phyloP scores from a whole-genome alignment of 2,113 vertebrate genomes.

The Solea solea region DNA sequence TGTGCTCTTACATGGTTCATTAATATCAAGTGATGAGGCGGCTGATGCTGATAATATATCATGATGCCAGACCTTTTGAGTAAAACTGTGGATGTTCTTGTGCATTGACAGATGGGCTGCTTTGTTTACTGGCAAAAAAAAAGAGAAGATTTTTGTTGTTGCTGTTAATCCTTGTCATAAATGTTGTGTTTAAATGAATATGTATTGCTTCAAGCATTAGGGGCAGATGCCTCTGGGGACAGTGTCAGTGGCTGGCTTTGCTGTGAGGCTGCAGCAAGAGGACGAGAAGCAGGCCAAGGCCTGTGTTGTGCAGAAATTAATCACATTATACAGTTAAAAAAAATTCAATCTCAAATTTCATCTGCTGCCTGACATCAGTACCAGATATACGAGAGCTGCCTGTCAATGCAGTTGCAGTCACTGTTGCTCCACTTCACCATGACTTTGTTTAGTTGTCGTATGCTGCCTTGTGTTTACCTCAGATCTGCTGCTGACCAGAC shows the following conservation, averaged over 20 bases:
- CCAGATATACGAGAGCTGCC: conserved; percentile 45
- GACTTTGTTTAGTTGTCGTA: conserved; percentile 8
- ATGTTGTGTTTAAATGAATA: conserved; percentile 58
- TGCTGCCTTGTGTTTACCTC: conserved; percentile 6
- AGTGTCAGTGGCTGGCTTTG: conserved; percentile 33
- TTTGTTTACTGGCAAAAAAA: conserved; percentile 41
- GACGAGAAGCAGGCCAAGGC: conserved; percentile 44
- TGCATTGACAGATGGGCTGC: conserved; percentile 58
- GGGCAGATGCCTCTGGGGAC: conserved; percentile 33
- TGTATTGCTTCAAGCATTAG: conserved; percentile 37
- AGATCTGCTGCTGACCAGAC: conserved; percentile 5
- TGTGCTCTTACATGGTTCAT: conserved; percentile 67
- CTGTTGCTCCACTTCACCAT: conserved; percentile 33
- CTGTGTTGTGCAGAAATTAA: conserved; percentile 66
- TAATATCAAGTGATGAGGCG: conserved; percentile 65
- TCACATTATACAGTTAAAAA: conserved; percentile 56
- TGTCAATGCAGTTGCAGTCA: conserved; percentile 30
- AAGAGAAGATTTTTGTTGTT: conserved; percentile 10
- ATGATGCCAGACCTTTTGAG: conserved; percentile 30
- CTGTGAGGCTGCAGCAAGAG: conserved; percentile 34
- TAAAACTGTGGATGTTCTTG: conserved; percentile 18
- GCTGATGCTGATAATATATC: conserved; percentile 50
- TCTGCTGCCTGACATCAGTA: conserved; percentile 55
- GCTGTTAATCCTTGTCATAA: conserved; percentile 37
- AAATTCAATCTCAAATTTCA: neutral